A percentile compares a stretch with the other conserved stretches of the same genome.
Conservation (phyloP, 2,113 vertebrate species). For the Pteropus alecto region DNA sequence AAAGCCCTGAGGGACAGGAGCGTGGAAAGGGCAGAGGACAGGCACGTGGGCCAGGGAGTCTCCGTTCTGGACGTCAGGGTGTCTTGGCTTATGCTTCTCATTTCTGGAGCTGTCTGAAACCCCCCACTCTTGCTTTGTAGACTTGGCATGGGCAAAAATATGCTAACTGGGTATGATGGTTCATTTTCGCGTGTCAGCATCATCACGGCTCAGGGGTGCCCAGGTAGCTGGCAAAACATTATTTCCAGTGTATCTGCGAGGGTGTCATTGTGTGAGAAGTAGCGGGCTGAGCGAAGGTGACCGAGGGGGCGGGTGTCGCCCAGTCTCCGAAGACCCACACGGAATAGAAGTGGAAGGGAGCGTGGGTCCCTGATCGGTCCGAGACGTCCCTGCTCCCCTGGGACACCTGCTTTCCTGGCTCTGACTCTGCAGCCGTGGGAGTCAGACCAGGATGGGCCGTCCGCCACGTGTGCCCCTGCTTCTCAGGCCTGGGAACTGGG, state of each 20-base stretch:
- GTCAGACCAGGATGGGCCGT: not conserved
- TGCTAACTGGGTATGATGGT: not conserved
- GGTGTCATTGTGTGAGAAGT: not conserved
- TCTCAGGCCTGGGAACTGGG: not conserved
- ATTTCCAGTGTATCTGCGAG: not conserved
- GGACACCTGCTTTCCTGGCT: rapidly evolving
- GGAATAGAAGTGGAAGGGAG: not conserved
- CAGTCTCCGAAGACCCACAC: not conserved
- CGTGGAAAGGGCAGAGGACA: not conserved
- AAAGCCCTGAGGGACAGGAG: not conserved
- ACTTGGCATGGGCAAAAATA: rapidly evolving
- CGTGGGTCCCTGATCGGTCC: rapidly evolving
- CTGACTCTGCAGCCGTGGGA: not conserved
- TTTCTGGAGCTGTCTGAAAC: not conserved
- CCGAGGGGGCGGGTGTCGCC: rapidly evolving
- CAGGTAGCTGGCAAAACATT: not conserved
- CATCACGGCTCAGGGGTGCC: too few species aligned
- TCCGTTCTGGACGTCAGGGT: not conserved
- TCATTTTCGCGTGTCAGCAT: rapidly evolving
- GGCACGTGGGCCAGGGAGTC: rapidly evolving
- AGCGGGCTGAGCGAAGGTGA: not conserved
- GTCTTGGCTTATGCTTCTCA: not conserved
- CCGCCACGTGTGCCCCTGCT: too few species aligned
- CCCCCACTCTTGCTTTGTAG: not conserved
- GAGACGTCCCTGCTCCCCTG: not conserved